Conservation (phyloP, 2,888 invertebrate species). For the Nyleta sp. region DNA sequence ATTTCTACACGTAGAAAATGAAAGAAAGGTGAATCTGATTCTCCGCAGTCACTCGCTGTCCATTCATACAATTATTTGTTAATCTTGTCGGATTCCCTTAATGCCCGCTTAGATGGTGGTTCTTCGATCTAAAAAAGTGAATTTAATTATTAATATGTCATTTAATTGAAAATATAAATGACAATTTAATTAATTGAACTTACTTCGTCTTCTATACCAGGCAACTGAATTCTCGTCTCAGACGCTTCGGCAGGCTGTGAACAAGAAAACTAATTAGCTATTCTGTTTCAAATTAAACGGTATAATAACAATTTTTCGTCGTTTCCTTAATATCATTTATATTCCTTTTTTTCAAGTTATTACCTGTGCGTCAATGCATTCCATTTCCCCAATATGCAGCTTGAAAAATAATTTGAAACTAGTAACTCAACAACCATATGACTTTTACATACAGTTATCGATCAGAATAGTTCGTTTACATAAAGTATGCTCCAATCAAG, state of each 20-base stretch:
- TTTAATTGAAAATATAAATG: conserved; percentile 1
- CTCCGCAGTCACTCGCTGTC: conserved; percentile 9
- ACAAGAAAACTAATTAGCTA: conserved; percentile 15
- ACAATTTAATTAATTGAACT: conserved; percentile 4
- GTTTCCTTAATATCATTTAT: neutral
- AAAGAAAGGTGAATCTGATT: conserved; percentile 11
- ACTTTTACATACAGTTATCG: too few relatives aligned
- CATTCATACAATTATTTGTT: conserved; percentile 78
- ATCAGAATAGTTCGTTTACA: too few relatives aligned
- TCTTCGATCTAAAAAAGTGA: conserved; percentile 78
- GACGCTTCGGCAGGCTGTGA: conserved; percentile 90
- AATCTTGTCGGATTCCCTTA: conserved; percentile 80
- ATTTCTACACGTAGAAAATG: conserved; percentile 31
- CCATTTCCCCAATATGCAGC: conserved; percentile 84
- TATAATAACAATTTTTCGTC: too few relatives aligned
- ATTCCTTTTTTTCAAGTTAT: conserved; percentile 69
- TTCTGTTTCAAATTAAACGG: too few relatives aligned
- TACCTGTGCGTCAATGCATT: conserved; percentile 88
- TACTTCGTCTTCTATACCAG: conserved; percentile 86
- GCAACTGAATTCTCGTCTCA: conserved; percentile 90
- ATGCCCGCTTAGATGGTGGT: conserved; percentile 80
- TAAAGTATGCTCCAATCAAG: too few relatives aligned
- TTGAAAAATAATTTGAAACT: conserved; percentile 82
- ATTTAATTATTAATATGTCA: neutral
- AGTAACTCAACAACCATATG: conserved; percentile 2